Percentiles rank a stretch among this genome's conserved stretches.
phyloP scores from a whole-genome alignment of 2,888 invertebrate species.

The Lutraria lutraria region DNA sequence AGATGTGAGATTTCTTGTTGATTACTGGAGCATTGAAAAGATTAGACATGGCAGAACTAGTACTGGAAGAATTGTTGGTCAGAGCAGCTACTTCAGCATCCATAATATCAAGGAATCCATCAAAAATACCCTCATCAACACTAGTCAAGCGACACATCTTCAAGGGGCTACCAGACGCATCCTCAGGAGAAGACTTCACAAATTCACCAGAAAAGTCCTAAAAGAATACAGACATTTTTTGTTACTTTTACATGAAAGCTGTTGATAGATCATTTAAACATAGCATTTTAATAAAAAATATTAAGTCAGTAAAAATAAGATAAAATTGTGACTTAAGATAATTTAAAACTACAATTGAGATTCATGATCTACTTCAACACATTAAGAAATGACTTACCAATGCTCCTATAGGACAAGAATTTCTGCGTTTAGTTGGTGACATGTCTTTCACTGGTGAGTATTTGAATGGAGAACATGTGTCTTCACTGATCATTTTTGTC shows the following conservation, averaged over 20 bases:
- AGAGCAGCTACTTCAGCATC: conserved; percentile 60
- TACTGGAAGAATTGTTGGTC: conserved; percentile 52
- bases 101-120: conserved; percentile 82
- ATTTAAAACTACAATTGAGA: background rate
- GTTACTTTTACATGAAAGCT: no score
- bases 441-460: conserved; percentile 81
- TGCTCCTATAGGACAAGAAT: conserved; percentile 66
- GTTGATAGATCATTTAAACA: no score
- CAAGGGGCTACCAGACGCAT: conserved; percentile 70
- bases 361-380: background rate
- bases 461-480: conserved; percentile 82
- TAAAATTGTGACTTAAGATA: no score
- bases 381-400: conserved; percentile 60
- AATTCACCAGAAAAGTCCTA: conserved; percentile 76
- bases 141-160: conserved; percentile 74
- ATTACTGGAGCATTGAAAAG: conserved; percentile 79
- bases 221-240: conserved; percentile 21
- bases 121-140: conserved; percentile 78
- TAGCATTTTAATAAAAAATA: no score
- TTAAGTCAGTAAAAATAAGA: no score
- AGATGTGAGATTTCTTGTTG: conserved; percentile 56
- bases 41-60: conserved; percentile 68
- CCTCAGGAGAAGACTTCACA: conserved; percentile 51
- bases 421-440: conserved; percentile 66
- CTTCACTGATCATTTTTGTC: conserved; percentile 79